Conservation (phyloP, 30 jellyfish, hydroid and myxozoan species). For the Turritopsis rubra region DNA sequence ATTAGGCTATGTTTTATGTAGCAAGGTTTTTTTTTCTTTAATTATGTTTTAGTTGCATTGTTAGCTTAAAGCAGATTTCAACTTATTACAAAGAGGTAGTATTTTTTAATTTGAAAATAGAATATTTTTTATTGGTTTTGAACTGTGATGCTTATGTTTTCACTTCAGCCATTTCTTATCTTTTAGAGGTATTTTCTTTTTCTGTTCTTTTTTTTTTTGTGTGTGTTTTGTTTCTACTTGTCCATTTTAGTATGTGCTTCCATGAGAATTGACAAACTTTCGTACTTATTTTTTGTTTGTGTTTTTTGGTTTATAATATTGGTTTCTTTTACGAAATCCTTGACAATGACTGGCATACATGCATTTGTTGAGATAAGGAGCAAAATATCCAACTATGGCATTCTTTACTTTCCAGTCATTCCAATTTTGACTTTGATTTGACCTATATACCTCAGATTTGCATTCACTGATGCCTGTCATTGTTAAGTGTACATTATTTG, state of each 20-base stretch:
- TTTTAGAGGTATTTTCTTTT: neutral
- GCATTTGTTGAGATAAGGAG: too few relatives aligned
- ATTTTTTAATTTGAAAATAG: neutral
- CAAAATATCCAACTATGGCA: too few relatives aligned
- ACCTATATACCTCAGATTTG: neutral
- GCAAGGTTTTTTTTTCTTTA: slow-evolving; percentile 8
- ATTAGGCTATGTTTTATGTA: slow-evolving; percentile 12
- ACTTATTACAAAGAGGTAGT: neutral
- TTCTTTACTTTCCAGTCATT: too few relatives aligned
- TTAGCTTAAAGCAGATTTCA: slow-evolving; percentile 3
- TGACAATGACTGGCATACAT: too few relatives aligned
- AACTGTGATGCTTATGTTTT: neutral
- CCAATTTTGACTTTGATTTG: neutral
- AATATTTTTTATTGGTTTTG: neutral
- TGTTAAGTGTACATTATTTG: neutral
- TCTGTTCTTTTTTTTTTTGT: neutral
- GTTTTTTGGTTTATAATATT: too few relatives aligned
- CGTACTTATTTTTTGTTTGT: too few relatives aligned
- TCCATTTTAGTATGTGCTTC: neutral
- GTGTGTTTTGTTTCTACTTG: neutral
- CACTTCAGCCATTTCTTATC: neutral
- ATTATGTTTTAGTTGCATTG: neutral
- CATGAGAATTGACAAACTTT: too few relatives aligned
- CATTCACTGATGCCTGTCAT: neutral
- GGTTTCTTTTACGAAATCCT: too few relatives aligned